Conservation (phyloP, 2,888 invertebrate species). For the Agriopis leucophaearia region DNA sequence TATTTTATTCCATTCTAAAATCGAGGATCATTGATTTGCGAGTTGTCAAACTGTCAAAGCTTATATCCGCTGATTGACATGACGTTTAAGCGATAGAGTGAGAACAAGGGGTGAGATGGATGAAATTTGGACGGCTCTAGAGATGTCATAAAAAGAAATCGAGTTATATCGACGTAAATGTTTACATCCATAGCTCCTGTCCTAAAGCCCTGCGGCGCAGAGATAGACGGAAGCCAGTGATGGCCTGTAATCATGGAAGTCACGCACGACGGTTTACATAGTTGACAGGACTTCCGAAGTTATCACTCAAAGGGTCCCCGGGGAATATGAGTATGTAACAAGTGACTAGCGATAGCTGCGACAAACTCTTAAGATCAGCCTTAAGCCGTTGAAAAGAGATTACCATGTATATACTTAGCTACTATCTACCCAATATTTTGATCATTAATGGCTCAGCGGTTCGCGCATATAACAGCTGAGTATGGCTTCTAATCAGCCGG, state of each 20-base stretch:
- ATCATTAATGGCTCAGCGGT: too few species aligned
- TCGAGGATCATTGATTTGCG: too few species aligned
- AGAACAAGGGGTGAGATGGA: too few species aligned
- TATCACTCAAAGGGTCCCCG: conserved; percentile 40
- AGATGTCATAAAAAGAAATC: background rate
- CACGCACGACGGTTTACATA: conserved; percentile 55
- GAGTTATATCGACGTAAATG: background rate
- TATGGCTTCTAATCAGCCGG: too few species aligned
- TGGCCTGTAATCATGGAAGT: conserved; percentile 46
- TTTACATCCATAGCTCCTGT: conserved; percentile 5
- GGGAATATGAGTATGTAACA: conserved; percentile 34
- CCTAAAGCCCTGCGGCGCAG: conserved; percentile 16
- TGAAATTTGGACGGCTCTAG: too few species aligned
- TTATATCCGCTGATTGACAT: too few species aligned
- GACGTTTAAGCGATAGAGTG: too few species aligned
- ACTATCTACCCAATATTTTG: background rate
- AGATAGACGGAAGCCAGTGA: conserved; percentile 35
- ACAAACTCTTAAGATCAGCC: conserved; percentile 26
- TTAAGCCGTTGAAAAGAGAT: background rate
- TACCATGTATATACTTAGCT: background rate
- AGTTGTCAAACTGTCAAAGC: too few species aligned
- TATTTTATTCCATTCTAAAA: too few species aligned
- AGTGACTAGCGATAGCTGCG: conserved; percentile 27
- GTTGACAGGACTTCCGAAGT: conserved; percentile 50
- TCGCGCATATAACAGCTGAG: too few species aligned